Percentiles rank a stretch among this genome's conserved stretches.
phyloP scores from a whole-genome alignment of 2,888 invertebrate species.

The Diplolepis rosae region DNA sequence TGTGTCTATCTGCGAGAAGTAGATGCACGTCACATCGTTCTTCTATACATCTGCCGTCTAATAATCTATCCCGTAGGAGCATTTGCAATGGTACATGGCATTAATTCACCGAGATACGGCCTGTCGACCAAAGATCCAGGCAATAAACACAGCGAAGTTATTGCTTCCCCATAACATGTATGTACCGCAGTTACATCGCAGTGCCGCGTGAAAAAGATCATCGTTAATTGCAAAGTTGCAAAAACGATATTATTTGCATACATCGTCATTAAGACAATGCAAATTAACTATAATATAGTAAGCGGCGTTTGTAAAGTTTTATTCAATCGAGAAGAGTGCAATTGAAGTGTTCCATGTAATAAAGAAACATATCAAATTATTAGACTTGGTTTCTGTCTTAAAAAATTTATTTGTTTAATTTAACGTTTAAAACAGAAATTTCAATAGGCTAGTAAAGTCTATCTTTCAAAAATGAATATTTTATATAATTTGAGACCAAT shows the following conservation, averaged over 20 bases:
- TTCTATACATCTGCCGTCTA: slow-evolving; percentile 12
- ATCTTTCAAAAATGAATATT: too few relatives aligned
- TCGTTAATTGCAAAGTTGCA: slow-evolving; percentile 43
- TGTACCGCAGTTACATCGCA: slow-evolving; percentile 35
- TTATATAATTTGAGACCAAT: too few relatives aligned
- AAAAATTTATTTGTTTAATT: too few relatives aligned
- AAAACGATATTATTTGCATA: slow-evolving; percentile 36
- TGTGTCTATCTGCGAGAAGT: slow-evolving; percentile 8
- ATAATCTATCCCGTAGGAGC: slow-evolving; percentile 21
- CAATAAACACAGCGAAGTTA: slow-evolving; percentile 44
- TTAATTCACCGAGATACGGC: slow-evolving; percentile 33
- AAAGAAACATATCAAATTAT: too few relatives aligned
- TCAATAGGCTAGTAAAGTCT: too few relatives aligned
- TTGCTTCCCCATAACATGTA: slow-evolving; percentile 36
- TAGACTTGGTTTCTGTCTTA: too few relatives aligned
- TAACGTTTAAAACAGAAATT: too few relatives aligned
- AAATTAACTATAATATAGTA: slow-evolving; percentile 36
- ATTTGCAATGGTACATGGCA: slow-evolving; percentile 11
- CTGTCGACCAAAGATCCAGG: slow-evolving; percentile 41
- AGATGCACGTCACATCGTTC: slow-evolving; percentile 2
- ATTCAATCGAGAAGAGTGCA: background rate
- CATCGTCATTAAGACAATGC: slow-evolving; percentile 34
- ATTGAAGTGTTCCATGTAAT: too few relatives aligned
- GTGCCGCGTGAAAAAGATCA: slow-evolving; percentile 35
- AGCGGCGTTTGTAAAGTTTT: slow-evolving; percentile 17